These are phyloP conservation scores for Emydoidea blandingii DNA, from an alignment of 2,797 vertebrate genomes.

Conservation along the genomic window DNA sequence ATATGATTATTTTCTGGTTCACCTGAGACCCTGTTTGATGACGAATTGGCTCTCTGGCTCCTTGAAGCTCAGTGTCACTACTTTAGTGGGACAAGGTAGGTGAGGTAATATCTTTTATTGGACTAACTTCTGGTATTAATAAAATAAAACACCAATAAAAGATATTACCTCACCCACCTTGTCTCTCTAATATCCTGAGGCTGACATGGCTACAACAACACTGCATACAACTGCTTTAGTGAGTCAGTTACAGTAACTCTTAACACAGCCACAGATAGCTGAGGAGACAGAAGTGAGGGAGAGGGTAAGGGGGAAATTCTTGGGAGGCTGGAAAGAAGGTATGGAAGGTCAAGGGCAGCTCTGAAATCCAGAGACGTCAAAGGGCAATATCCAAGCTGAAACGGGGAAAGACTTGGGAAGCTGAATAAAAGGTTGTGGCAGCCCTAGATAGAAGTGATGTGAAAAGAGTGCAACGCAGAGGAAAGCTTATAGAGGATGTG, in stretches of 20 bases:
- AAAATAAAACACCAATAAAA: neutral
- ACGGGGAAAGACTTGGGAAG: neutral
- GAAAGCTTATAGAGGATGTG: neutral
- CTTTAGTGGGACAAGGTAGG: neutral
- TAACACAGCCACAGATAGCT: neutral
- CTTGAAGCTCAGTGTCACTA: neutral
- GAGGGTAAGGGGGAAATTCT: rapidly evolving
- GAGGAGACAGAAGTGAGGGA: neutral
- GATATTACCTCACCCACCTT: neutral
- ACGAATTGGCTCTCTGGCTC: neutral
- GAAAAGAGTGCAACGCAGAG: neutral
- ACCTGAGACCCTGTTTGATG: neutral
- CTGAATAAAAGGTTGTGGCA: neutral
- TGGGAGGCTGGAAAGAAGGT: neutral
- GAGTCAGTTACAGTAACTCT: neutral
- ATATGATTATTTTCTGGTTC: neutral
- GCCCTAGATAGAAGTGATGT: neutral
- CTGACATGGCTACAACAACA: neutral
- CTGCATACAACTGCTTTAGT: neutral
- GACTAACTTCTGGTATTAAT: neutral
- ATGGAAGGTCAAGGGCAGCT: neutral
- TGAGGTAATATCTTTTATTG: neutral
- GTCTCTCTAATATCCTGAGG: neutral
- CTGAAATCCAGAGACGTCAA: neutral
- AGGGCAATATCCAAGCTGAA: neutral